Percentiles rank a stretch among this genome's conserved stretches.
These are phyloP conservation scores for Syngnathus acus DNA, from an alignment of 2,797 vertebrate genomes.

Conservation along the genomic window DNA sequence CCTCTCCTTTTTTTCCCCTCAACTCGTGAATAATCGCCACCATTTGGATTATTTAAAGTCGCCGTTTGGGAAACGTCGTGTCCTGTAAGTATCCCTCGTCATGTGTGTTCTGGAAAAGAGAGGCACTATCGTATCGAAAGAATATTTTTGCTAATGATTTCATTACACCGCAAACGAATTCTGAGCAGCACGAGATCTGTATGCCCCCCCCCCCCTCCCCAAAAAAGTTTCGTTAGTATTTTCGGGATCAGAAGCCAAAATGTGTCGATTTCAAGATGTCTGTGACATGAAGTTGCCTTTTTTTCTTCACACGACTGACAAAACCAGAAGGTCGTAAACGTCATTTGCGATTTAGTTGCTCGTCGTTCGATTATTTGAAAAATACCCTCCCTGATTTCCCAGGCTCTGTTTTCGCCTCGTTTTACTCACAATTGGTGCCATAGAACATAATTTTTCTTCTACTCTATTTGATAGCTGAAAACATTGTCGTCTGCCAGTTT, in stretches of 20 bases:
- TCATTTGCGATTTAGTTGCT: background rate
- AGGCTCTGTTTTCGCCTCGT: background rate
- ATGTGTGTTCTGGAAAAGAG: background rate
- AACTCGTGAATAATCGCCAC: background rate
- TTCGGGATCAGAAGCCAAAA: constrained; percentile 12
- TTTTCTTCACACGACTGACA: constrained; percentile 4
- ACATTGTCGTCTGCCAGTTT: background rate
- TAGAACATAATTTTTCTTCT: background rate
- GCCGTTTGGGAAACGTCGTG: background rate
- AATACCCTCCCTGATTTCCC: background rate
- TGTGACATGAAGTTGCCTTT: background rate
- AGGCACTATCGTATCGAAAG: background rate
- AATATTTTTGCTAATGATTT: constrained; percentile 5
- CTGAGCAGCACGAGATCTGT: constrained; percentile 13
- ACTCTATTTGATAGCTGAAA: constrained; percentile 1
- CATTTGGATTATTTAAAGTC: background rate
- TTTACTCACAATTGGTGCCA: background rate
- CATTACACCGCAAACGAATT: background rate
- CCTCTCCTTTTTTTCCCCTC: constrained; percentile 18
- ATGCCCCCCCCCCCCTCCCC: background rate
- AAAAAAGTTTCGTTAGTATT: background rate
- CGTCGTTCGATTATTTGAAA: background rate
- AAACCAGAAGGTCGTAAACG: constrained; percentile 16
- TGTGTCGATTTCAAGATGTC: background rate
- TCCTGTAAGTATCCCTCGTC: background rate